Evolutionary conservation across 2,113 vertebrate genomes (phyloP).

Genomic region (Camelus bactrianus): DNA sequence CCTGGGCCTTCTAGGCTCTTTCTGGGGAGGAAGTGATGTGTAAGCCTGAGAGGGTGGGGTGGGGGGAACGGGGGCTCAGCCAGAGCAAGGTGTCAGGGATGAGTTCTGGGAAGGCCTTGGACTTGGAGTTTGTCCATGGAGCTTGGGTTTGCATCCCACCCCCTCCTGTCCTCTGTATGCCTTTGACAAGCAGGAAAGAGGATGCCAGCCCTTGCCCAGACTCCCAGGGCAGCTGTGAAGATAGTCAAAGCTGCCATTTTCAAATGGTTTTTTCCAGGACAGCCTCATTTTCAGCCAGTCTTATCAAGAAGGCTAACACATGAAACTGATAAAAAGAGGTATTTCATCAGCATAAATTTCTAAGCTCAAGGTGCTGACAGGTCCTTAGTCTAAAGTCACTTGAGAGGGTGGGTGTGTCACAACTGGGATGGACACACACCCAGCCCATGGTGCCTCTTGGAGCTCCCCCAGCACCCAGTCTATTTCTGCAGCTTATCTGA

Average conservation of each 20-base stretch:
- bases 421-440: background rate
- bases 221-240: background rate
- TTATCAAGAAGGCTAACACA: background rate
- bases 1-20: background rate
- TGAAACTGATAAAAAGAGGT: background rate
- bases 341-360: background rate
- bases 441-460: background rate
- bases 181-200: background rate
- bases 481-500: background rate
- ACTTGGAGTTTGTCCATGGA: background rate
- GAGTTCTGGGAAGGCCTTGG: background rate
- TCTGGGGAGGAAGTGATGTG: background rate
- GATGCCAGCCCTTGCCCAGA: background rate
- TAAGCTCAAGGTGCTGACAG: constrained; percentile 5
- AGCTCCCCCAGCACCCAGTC: background rate
- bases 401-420: background rate
- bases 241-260: background rate
- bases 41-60: too few species aligned
- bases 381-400: background rate
- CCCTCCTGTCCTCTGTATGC: background rate
- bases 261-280: background rate
- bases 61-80: background rate
- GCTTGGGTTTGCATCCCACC: background rate
- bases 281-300: background rate
- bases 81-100: background rate